Base-by-base conservation (phyloP, 2,113 vertebrate genomes). In the Brachypteracias leptosomus region DNA sequence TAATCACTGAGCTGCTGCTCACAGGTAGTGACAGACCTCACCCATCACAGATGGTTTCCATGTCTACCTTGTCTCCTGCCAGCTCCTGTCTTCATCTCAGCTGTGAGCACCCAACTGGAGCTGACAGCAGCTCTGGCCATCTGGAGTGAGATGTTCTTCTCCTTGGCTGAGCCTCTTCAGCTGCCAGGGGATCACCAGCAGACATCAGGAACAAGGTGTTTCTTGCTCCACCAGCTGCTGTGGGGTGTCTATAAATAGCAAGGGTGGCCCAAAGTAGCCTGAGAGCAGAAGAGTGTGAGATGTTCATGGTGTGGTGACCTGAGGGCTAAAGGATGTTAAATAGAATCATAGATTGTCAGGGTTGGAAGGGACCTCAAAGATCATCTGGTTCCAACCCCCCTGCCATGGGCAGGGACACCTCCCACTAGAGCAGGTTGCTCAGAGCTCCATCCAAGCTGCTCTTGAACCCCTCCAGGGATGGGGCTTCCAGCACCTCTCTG, bases 51-150 rank as follows among this genome's bases (percentile, higher is more conserved):
- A 49, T 36, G 36, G 95, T 88, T 65, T 40, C 1, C 0, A 58
- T 55, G 87, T 21, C 81, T 83, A 20, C 87, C 91, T 85, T 51
- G 52, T 66, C 14, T 3, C 61, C 16, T 21, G 93, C 70, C 96
- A 79, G 54, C 18, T 62, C 62, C 62, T 5, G 66, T 89, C 90
- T 90, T 35, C 82, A 16, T 76, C 31, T 91, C 80, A 47, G 70
- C 74, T 46, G 73, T 6, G 12, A 21, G 73, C 33, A 17, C 81
- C 58, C 58, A 11, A 58, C 22, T 4, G 2, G 93, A 80, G 70
- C 71, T 90, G 95, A 85, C 89, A 93, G 85, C 70, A 93, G 66
- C 89, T 70, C 73, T 73, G 16, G 3, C 88, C 91, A 93, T 88
- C 89, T 96, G 93, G 71, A 91, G 29, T 65, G 54, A 70, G 85